Percentiles rank a stretch among this genome's conserved stretches.
phyloP scores from a whole-genome alignment of 2,888 invertebrate species.

The Leptogaster cylindrica region DNA sequence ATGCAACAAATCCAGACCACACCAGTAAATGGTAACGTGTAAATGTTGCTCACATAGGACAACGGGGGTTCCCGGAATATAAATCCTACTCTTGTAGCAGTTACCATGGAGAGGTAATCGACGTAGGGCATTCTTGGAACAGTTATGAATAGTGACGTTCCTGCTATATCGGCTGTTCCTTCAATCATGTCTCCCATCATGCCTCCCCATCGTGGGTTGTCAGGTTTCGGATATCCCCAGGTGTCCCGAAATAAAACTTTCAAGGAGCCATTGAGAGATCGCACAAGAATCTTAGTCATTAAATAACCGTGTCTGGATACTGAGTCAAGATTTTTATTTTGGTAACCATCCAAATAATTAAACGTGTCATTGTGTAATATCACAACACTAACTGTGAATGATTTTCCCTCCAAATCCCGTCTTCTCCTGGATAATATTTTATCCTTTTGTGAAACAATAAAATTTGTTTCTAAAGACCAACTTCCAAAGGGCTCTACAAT shows the following conservation, averaged over 20 bases:
- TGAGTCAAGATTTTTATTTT: slow-evolving; percentile 65
- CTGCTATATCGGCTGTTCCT: slow-evolving; percentile 67
- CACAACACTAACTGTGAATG: slow-evolving; percentile 54
- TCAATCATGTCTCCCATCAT: slow-evolving; percentile 68
- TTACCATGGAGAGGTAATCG: slow-evolving; percentile 67
- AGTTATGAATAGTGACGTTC: slow-evolving; percentile 60
- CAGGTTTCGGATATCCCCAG: slow-evolving; percentile 67
- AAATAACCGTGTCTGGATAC: slow-evolving; percentile 70
- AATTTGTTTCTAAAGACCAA: slow-evolving; percentile 8
- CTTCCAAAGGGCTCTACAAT: slow-evolving; percentile 14
- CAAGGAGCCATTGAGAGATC: slow-evolving; percentile 66
- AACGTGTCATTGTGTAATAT: slow-evolving; percentile 58
- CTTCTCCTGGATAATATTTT: slow-evolving; percentile 49
- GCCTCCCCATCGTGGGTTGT: slow-evolving; percentile 67
- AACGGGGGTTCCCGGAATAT: slow-evolving; percentile 72
- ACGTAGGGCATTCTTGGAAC: slow-evolving; percentile 57
- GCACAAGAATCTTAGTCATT: slow-evolving; percentile 61
- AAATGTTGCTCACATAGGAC: slow-evolving; percentile 71
- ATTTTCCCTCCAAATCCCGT: slow-evolving; percentile 52
- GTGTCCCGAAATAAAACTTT: slow-evolving; percentile 64
- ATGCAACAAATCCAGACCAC: slow-evolving; percentile 69
- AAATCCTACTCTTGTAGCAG: slow-evolving; percentile 65
- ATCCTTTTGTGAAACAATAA: neutral
- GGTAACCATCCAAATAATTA: slow-evolving; percentile 62
- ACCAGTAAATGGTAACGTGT: slow-evolving; percentile 68